phyloP scores from a whole-genome alignment of 2,113 vertebrate species.

The Siphamia tubifer region DNA sequence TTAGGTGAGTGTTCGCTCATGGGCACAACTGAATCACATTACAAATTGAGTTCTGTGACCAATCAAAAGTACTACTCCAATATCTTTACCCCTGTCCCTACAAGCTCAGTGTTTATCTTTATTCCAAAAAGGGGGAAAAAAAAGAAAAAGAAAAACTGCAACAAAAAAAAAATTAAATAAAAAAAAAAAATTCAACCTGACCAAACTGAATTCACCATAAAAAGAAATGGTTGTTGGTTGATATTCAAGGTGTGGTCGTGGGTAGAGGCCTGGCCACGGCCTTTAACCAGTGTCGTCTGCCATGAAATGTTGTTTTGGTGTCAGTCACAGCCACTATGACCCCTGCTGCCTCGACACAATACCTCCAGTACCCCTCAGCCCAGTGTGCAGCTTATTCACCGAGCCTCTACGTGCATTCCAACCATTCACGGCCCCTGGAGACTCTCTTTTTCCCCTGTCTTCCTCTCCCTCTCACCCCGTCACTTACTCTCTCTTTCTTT shows the following conservation, averaged over 20 bases:
- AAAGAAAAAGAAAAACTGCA: not conserved
- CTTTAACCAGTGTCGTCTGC: conserved; percentile 68
- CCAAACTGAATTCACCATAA: conserved; percentile 22
- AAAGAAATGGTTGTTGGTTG: conserved; percentile 33
- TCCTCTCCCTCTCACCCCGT: conserved; percentile 45
- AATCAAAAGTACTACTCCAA: not conserved
- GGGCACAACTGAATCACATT: not conserved
- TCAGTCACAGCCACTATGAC: conserved; percentile 76
- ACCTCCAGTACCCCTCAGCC: conserved; percentile 61
- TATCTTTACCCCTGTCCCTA: not conserved
- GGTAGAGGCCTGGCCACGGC: conserved; percentile 36
- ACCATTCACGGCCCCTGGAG: conserved; percentile 76
- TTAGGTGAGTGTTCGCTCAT: not conserved
- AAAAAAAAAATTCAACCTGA: not conserved
- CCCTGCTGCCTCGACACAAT: conserved; percentile 76
- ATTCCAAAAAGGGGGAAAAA: not conserved
- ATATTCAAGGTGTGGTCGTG: conserved; percentile 54
- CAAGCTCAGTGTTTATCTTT: not conserved
- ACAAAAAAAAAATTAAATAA: not conserved
- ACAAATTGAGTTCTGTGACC: not conserved
- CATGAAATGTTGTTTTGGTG: conserved; percentile 78
- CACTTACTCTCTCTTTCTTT: conserved; percentile 45
- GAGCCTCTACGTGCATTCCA: conserved; percentile 71
- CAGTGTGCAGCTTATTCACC: conserved; percentile 75
- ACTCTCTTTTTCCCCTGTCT: conserved; percentile 51